Percentiles rank a stretch among this genome's conserved stretches.
Evolutionary conservation across 2,797 vertebrate species (phyloP).

Genomic region (Ataeniobius toweri): DNA sequence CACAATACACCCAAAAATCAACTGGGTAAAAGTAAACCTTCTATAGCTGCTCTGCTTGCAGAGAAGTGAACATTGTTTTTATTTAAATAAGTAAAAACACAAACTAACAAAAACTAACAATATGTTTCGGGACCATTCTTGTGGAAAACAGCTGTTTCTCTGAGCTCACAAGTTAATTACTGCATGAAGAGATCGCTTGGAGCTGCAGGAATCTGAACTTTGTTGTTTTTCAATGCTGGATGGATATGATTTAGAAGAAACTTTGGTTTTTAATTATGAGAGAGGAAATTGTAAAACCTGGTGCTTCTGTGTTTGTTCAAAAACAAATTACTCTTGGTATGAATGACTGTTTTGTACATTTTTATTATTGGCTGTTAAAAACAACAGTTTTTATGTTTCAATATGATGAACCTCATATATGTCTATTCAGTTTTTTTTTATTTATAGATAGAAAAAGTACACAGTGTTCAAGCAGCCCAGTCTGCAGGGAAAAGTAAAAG

Average conservation of each 20-base stretch:
- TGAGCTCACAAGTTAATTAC: background rate
- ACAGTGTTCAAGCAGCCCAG: background rate
- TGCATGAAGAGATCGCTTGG: background rate
- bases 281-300: background rate
- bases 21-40: conserved; percentile 39
- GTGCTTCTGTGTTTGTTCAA: background rate
- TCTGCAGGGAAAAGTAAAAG: background rate
- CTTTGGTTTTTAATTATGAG: background rate
- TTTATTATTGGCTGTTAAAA: background rate
- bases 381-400: background rate
- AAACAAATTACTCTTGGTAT: background rate
- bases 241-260: background rate
- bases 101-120: background rate
- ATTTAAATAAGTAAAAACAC: conserved; percentile 28
- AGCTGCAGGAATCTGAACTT: background rate
- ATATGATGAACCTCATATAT: background rate
- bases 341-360: background rate
- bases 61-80: conserved; percentile 35
- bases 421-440: background rate
- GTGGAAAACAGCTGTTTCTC: background rate
- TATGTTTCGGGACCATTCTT: conserved; percentile 9
- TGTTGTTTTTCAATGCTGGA: too few species aligned
- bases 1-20: conserved; percentile 43
- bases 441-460: background rate
- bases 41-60: conserved; percentile 23